A percentile compares a stretch with the other conserved stretches of the same genome.
These are phyloP conservation scores for Tetropium fuscum DNA, from an alignment of 2,888 invertebrate genomes.

Conservation along the genomic window DNA sequence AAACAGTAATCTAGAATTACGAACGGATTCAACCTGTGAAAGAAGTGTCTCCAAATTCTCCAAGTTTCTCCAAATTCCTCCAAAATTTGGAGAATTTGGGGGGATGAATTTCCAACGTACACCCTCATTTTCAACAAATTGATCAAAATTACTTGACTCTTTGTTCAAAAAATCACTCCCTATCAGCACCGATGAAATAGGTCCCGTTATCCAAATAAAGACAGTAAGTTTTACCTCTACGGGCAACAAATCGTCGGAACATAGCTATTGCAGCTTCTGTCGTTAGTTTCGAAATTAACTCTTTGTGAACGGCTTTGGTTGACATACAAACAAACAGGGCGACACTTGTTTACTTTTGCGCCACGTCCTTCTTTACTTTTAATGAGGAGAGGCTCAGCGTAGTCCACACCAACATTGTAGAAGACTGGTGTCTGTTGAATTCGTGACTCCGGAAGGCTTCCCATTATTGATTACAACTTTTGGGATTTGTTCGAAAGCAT, in stretches of 20 bases:
- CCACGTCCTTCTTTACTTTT: conserved; percentile 28
- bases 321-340: no score
- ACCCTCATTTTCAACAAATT: not conserved
- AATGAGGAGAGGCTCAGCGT: conserved; percentile 39
- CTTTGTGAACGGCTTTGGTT: no score
- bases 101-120: conserved; percentile 21
- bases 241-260: conserved; percentile 31
- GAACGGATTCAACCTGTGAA: not conserved
- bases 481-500: conserved; percentile 44
- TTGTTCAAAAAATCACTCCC: no score
- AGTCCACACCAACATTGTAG: conserved; percentile 37
- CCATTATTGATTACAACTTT: no score
- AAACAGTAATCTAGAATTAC: not conserved
- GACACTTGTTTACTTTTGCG: conserved; percentile 30
- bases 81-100: conserved; percentile 26
- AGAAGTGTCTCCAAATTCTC: not conserved
- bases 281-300: conserved; percentile 39
- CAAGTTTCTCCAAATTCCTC: conserved; percentile 5
- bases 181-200: not conserved
- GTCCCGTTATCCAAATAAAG: not conserved
- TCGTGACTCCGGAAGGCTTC: no score
- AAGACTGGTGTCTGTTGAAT: no score
- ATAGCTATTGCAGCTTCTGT: conserved; percentile 38
- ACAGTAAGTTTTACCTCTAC: conserved; percentile 26
- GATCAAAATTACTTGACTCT: not conserved